Evolutionary conservation across 1,140 invertebrate genomes (phyloP).

Genomic region (Dendrolimus punctatus): DNA sequence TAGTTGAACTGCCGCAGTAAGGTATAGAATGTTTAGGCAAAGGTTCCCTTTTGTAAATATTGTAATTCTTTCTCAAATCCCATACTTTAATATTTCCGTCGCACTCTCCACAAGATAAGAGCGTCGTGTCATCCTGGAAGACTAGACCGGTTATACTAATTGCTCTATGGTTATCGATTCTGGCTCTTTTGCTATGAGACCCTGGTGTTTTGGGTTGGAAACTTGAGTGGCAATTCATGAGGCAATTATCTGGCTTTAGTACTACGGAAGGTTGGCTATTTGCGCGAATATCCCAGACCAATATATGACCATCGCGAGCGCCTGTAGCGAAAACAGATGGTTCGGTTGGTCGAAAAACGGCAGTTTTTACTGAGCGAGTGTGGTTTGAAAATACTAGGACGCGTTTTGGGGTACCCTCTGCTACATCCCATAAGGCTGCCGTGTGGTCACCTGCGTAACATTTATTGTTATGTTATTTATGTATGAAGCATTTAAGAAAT

Average conservation of each 20-base stretch:
- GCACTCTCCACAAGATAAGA: slow-evolving; percentile 86
- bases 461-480: background rate
- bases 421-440: slow-evolving; percentile 81
- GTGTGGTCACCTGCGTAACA: slow-evolving; percentile 81
- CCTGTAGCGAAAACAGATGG: slow-evolving; percentile 87
- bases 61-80: slow-evolving; percentile 89
- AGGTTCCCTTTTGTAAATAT: slow-evolving; percentile 78
- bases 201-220: slow-evolving; percentile 62
- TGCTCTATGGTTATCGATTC: slow-evolving; percentile 45
- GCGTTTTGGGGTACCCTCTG: slow-evolving; percentile 41
- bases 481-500: no score
- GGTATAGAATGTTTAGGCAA: slow-evolving; percentile 80
- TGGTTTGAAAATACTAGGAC: slow-evolving; percentile 80
- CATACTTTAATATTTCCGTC: slow-evolving; percentile 90
- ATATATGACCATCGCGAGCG: slow-evolving; percentile 86
- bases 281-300: slow-evolving; percentile 84
- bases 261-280: slow-evolving; percentile 60
- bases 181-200: slow-evolving; percentile 56
- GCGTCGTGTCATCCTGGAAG: slow-evolving; percentile 83
- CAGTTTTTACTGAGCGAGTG: slow-evolving; percentile 85
- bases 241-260: slow-evolving; percentile 75
- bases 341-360: slow-evolving; percentile 78
- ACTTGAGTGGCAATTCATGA: slow-evolving; percentile 74
- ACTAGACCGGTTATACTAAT: slow-evolving; percentile 82
- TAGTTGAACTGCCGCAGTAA: slow-evolving; percentile 78